Evolutionary conservation across 2,888 invertebrate species (phyloP), one percentile per base, ranked within the genome.

Genomic region (Oscheius sp.): DNA sequence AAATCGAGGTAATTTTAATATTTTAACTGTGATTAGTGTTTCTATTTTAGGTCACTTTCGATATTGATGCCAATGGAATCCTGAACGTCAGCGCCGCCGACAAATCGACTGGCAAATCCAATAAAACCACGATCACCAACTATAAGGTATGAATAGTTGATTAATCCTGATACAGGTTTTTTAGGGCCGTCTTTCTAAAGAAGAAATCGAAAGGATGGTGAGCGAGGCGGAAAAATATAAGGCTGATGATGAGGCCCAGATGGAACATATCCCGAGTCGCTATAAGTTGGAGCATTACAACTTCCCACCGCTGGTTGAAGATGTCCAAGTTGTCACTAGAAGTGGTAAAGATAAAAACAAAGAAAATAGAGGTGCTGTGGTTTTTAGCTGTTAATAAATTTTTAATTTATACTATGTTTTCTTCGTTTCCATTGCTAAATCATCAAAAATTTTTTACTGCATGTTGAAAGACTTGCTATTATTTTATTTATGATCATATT

Each of bases 151-250:
- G 88, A 52, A 16, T 52, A 45, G n/a, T n/a, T n/a, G n/a, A n/a
- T n/a, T n/a, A n/a, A n/a, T n/a, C n/a, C n/a, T n/a, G n/a, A n/a
- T n/a, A n/a, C n/a, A n/a, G n/a, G n/a, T n/a, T n/a, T n/a, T n/a
- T n/a, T n/a, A 95, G 91, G 94, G 94, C 70, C 82, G 88, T 73
- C 76, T 84, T 9, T 81, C 78, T 23, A 81, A 81, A 52, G 73
- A 95, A 89, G 95, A 95, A 83, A 95, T 96, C 87, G 95, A 95
- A 90, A 86, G 35, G 45, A 91, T 91, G 91, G 94, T 95, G 16
- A 93, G 93, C 82, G 95, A 95, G 87, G 95, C 95, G 0, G 95
- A 96, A 90, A 94, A 94, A 88, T 96, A 94, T 92, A 93, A 94
- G 88, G 89, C 89, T 56, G 91, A 92, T 72, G 92, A 92, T 86